A percentile compares a stretch with the other conserved stretches of the same genome.
These are phyloP conservation scores for Cygnus buccinator DNA, from an alignment of 2,113 vertebrate genomes.

Conservation along the genomic window DNA sequence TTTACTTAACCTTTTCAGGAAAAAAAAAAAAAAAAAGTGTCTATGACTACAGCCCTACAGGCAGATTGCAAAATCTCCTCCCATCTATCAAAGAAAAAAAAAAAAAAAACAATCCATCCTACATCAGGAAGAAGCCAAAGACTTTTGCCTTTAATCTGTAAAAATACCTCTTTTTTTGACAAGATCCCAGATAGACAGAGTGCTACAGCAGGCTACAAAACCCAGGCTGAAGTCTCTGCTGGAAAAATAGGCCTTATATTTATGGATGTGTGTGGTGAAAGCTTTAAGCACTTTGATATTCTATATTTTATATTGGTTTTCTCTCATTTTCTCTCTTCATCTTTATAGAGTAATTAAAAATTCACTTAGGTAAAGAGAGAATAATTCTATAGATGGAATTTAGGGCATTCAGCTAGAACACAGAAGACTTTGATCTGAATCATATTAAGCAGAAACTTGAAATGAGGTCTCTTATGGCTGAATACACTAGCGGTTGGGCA, in stretches of 20 bases:
- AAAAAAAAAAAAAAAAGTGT: background rate
- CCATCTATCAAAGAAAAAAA: background rate
- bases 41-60: background rate
- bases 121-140: background rate
- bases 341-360: slow-evolving; percentile 8
- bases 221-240: background rate
- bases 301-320: background rate
- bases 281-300: background rate
- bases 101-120: background rate
- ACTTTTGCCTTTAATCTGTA: background rate
- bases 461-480: background rate
- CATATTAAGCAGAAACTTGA: slow-evolving; percentile 2
- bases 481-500: background rate
- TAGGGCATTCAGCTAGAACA: background rate
- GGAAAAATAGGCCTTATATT: background rate
- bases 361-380: background rate
- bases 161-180: background rate
- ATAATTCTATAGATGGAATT: background rate
- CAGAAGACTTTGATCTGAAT: slow-evolving; percentile 40
- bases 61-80: background rate
- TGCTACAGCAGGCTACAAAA: background rate
- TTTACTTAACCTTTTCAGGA: background rate
- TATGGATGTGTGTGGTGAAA: background rate
- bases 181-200: background rate
- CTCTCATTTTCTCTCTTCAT: background rate